Evolutionary conservation across 2,888 invertebrate species (phyloP).

Genomic region (Antheraea yamamai): DNA sequence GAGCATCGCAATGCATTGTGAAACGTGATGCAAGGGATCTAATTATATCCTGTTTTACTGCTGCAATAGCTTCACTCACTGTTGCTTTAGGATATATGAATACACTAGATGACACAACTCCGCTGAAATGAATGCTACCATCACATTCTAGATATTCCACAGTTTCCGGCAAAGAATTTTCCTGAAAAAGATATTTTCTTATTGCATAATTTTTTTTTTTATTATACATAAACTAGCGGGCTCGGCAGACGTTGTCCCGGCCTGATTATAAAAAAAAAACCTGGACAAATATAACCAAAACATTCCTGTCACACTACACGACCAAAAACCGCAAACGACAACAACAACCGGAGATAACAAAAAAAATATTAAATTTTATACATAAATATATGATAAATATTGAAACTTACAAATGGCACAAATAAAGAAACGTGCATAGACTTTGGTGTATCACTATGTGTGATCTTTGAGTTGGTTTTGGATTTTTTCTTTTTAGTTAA

Average conservation of each 20-base stretch:
- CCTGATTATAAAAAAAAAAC: too few species aligned
- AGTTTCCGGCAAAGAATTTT: conserved; percentile 69
- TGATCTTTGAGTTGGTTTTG: conserved; percentile 63
- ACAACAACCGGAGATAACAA: too few species aligned
- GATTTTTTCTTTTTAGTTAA: conserved; percentile 83
- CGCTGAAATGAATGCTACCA: conserved; percentile 87
- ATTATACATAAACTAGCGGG: too few species aligned
- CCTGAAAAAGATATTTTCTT: conserved; percentile 55
- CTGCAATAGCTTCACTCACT: conserved; percentile 86
- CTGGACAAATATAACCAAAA: too few species aligned
- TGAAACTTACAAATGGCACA: conserved; percentile 85
- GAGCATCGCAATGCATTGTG: conserved; percentile 96
- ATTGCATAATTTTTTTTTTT: not conserved
- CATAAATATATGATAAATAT: not conserved
- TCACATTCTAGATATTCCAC: conserved; percentile 82
- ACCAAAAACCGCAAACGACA: too few species aligned
- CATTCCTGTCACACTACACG: too few species aligned
- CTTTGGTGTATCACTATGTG: conserved; percentile 71
- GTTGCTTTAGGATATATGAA: conserved; percentile 90
- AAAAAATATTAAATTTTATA: too few species aligned
- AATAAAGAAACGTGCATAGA: conserved; percentile 85
- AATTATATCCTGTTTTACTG: conserved; percentile 91
- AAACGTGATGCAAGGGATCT: conserved; percentile 92
- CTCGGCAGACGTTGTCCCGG: too few species aligned
- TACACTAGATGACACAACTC: conserved; percentile 88